Conservation (phyloP, 2,113 vertebrate species). For the Campylomormyrus tamandua region DNA sequence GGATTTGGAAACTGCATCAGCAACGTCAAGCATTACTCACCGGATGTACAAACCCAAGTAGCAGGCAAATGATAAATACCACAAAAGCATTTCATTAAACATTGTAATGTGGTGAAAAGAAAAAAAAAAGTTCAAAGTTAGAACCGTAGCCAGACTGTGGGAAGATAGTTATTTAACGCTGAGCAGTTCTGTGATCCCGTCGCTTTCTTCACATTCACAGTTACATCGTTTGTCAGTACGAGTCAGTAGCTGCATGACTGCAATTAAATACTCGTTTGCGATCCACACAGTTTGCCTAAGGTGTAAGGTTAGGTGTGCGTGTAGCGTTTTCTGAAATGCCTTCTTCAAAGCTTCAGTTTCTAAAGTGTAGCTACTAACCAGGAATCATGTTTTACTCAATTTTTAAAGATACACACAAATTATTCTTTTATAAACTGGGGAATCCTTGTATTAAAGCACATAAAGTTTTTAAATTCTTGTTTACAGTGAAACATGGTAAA, state of each 20-base stretch:
- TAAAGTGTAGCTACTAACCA: background rate
- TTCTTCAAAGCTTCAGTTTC: background rate
- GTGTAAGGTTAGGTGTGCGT: background rate
- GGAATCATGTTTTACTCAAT: background rate
- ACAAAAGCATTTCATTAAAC: background rate
- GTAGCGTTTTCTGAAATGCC: background rate
- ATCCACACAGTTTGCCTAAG: background rate
- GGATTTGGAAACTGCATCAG: background rate
- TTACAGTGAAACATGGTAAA: background rate
- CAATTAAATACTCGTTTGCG: background rate
- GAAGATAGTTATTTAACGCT: background rate
- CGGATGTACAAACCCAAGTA: background rate
- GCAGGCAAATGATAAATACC: background rate
- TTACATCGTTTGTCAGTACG: background rate
- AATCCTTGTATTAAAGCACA: background rate
- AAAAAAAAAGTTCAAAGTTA: background rate
- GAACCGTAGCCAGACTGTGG: background rate
- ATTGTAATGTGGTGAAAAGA: background rate
- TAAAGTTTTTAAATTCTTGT: background rate
- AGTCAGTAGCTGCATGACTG: background rate
- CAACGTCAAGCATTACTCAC: background rate
- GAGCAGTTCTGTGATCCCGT: background rate
- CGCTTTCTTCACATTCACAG: background rate
- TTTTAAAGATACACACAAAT: background rate
- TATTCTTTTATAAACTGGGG: background rate